A percentile compares a stretch with the other conserved stretches of the same genome.
These are phyloP conservation scores for Peucedramus taeniatus DNA, from an alignment of 2,113 vertebrate genomes.

Conservation along the genomic window DNA sequence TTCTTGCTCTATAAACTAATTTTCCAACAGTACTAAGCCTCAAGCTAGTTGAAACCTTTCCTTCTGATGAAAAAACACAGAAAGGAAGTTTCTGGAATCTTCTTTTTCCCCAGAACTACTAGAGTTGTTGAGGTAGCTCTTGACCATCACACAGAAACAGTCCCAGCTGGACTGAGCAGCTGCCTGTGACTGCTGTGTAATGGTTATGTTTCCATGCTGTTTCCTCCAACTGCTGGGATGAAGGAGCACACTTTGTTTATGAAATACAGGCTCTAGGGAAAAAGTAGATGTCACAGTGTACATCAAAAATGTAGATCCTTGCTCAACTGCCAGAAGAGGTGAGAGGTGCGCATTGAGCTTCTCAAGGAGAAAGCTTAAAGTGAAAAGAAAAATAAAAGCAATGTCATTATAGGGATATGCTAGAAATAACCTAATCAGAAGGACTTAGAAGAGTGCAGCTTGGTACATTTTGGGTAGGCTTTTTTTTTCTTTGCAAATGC, in stretches of 20 bases:
- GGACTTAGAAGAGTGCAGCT: background rate
- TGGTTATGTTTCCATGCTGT: background rate
- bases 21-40: background rate
- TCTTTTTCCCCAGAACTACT: background rate
- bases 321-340: background rate
- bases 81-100: background rate
- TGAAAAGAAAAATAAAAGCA: background rate
- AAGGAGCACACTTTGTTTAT: background rate
- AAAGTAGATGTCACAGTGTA: background rate
- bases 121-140: background rate
- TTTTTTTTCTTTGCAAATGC: background rate
- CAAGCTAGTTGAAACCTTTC: background rate
- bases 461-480: background rate
- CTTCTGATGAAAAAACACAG: background rate
- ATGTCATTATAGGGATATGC: background rate
- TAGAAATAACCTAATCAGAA: background rate
- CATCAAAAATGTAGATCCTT: background rate
- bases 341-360: background rate
- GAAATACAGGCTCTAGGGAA: background rate
- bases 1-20: background rate
- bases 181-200: background rate
- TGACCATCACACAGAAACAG: background rate
- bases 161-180: background rate
- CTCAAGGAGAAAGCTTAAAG: background rate
- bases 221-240: background rate